phyloP scores from a whole-genome alignment of 2,888 invertebrate genomes.

The Conops quadrifasciatus region DNA sequence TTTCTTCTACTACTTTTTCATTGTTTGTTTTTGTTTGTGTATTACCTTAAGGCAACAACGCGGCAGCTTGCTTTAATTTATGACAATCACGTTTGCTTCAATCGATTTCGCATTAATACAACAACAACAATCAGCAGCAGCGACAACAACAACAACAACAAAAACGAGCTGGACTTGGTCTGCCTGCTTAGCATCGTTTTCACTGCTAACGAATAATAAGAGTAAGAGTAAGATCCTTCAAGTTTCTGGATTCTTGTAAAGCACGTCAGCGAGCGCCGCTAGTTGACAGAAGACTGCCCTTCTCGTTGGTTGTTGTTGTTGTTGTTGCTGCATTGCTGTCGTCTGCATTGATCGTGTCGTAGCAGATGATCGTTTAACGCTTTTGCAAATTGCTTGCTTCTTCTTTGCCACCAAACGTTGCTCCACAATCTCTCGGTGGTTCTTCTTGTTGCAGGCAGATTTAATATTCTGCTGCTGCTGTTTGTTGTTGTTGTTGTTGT shows the following conservation, averaged over 20 bases:
- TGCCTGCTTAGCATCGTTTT: no score
- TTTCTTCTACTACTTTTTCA: no score
- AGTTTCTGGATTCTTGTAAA: no score
- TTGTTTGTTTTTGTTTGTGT: no score
- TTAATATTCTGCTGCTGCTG: constrained; percentile 12
- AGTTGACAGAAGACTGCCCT: neutral
- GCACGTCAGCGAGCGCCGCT: neutral
- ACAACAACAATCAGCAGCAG: constrained; percentile 13
- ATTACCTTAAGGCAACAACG: neutral
- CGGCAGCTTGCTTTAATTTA: constrained; percentile 33
- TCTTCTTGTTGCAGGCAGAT: constrained; percentile 20
- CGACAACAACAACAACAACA: constrained; percentile 14
- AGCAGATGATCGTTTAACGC: constrained; percentile 48
- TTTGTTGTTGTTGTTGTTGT: constrained; percentile 29
- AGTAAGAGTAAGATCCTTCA: no score
- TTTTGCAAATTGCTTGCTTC: constrained; percentile 54
- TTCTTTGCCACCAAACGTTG: no score
- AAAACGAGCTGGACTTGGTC: neutral
- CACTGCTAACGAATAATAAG: no score
- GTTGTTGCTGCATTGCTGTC: constrained; percentile 9
- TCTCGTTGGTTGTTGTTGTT: constrained; percentile 6
- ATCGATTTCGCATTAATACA: constrained; percentile 35
- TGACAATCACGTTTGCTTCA: constrained; percentile 33
- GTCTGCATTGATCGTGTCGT: constrained; percentile 16
- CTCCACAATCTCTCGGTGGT: neutral